Evolutionary conservation across 2,888 invertebrate genomes (phyloP).

Genomic region (Coleophora deauratella): DNA sequence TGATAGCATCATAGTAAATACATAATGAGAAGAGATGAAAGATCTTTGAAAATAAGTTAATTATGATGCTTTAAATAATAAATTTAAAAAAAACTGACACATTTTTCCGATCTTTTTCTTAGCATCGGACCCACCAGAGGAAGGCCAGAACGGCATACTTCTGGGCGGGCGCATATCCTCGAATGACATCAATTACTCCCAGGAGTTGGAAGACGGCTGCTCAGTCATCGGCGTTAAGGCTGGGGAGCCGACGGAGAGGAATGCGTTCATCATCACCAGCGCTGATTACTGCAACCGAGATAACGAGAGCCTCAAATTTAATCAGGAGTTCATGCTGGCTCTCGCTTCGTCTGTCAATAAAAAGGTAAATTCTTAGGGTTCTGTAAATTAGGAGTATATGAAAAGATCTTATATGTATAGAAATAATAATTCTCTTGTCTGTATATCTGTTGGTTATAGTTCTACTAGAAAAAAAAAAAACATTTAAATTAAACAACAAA

Average conservation of each 20-base stretch:
- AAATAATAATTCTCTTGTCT: no score
- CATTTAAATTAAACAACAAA: no score
- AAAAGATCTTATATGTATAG: no score
- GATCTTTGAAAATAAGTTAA: no score
- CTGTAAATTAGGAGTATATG: neutral
- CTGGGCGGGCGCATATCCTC: conserved; percentile 54
- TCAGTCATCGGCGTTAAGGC: conserved; percentile 34
- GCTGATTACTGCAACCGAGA: conserved; percentile 57
- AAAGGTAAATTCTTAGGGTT: conserved; percentile 15
- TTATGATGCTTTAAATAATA: neutral
- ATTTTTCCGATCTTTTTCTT: no score
- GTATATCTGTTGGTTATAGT: no score
- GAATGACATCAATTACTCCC: conserved; percentile 49
- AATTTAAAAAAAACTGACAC: no score
- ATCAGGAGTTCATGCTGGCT: conserved; percentile 58
- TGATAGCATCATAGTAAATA: no score
- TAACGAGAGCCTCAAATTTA: conserved; percentile 50
- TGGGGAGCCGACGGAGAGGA: conserved; percentile 33
- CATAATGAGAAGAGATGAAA: no score
- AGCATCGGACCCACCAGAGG: conserved; percentile 20
- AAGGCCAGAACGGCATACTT: conserved; percentile 43
- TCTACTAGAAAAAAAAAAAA: no score
- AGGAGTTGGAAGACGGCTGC: conserved; percentile 55
- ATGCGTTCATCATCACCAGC: conserved; percentile 50
- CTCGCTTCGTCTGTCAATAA: conserved; percentile 41